A percentile compares a stretch with the other conserved stretches of the same genome.
These are phyloP conservation scores for Peromyscus maniculatus DNA, from an alignment of 2,113 vertebrate species.

Conservation along the genomic window DNA sequence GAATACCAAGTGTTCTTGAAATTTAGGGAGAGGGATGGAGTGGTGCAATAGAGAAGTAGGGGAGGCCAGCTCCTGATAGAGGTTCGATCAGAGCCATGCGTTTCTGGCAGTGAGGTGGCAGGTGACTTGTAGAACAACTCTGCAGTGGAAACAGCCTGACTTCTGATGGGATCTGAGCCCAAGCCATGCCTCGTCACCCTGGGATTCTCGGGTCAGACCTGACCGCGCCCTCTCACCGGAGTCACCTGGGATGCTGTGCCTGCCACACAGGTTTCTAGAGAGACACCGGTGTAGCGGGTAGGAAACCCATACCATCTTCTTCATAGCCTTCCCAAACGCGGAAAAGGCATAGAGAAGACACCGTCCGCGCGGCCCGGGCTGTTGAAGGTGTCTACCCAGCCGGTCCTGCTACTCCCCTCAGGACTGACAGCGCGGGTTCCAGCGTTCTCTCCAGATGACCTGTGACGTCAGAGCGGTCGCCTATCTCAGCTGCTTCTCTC, in stretches of 20 bases:
- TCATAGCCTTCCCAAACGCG: neutral
- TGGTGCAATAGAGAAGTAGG: neutral
- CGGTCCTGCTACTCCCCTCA: neutral
- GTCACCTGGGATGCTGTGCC: neutral
- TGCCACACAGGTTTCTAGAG: neutral
- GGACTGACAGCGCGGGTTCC: neutral
- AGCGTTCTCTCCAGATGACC: neutral
- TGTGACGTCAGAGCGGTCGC: neutral
- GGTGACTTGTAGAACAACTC: neutral
- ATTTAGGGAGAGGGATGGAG: neutral
- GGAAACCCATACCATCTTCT: neutral
- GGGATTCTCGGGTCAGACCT: neutral
- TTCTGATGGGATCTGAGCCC: neutral
- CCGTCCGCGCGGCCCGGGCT: accelerated
- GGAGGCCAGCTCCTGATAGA: neutral
- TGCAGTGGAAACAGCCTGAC: neutral
- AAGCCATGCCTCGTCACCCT: neutral
- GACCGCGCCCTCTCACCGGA: neutral
- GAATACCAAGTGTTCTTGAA: neutral
- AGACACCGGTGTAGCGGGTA: neutral
- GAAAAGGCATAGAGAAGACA: neutral
- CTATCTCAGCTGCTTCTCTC: neutral
- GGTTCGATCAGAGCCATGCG: too few species aligned
- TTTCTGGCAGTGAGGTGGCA: neutral
- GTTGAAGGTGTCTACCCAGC: neutral